Percentiles rank a stretch among this genome's conserved stretches.
These are phyloP conservation scores for Micromys minutus DNA, from an alignment of 2,113 vertebrate species.

Conservation along the genomic window DNA sequence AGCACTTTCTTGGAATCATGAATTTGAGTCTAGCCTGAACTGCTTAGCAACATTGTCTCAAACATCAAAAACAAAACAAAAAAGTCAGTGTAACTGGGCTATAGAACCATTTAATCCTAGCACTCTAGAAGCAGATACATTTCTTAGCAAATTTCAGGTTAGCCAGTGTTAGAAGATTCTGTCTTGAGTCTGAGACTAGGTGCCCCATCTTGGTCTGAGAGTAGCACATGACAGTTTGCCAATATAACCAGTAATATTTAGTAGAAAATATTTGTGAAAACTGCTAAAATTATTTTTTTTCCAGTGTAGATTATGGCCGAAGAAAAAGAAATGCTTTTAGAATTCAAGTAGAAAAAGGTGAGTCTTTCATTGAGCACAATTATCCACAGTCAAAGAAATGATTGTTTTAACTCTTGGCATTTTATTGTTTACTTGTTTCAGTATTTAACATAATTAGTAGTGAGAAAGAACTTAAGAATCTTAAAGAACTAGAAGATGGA, in stretches of 20 bases:
- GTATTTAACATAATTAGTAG: slow-evolving; percentile 89
- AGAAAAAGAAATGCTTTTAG: slow-evolving; percentile 96
- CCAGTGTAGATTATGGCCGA: slow-evolving; percentile 93
- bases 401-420: neutral
- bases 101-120: neutral
- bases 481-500: slow-evolving; percentile 87
- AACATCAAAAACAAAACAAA: neutral
- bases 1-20: neutral
- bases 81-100: neutral
- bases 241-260: neutral
- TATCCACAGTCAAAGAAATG: neutral
- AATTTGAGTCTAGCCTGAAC: neutral
- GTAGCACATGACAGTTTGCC: neutral
- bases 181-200: neutral
- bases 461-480: slow-evolving; percentile 85
- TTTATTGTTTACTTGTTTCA: slow-evolving; percentile 75
- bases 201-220: neutral
- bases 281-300: slow-evolving; percentile 49
- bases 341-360: slow-evolving; percentile 97
- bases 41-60: neutral
- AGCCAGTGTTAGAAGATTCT: neutral
- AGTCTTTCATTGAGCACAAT: slow-evolving; percentile 59
- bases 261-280: neutral
- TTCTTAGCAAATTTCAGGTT: neutral
- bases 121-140: neutral